These are phyloP conservation scores for Nibea coibor DNA, from an alignment of 2,113 vertebrate species.

Conservation along the genomic window DNA sequence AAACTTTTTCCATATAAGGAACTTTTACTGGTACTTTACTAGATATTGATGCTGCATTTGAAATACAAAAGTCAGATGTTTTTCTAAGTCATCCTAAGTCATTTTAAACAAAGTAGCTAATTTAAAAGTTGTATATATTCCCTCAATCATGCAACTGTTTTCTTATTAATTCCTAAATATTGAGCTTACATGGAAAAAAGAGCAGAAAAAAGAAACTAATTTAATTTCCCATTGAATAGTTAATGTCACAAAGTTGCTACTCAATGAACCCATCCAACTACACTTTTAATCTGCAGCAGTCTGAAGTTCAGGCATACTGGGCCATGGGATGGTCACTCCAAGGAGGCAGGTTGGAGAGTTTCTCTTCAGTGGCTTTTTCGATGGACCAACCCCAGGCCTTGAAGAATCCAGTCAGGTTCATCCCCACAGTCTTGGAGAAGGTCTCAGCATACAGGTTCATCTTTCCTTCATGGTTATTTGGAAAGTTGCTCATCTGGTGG, in stretches of 20 bases:
- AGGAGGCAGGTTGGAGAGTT: slow-evolving; percentile 76
- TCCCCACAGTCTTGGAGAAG: slow-evolving; percentile 82
- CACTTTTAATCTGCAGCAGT: neutral
- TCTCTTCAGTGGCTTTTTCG: slow-evolving; percentile 62
- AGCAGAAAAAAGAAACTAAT: neutral
- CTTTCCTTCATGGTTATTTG: slow-evolving; percentile 78
- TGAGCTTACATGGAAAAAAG: neutral
- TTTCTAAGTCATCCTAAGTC: too few species aligned
- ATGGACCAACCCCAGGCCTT: slow-evolving; percentile 88
- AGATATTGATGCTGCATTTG: too few species aligned
- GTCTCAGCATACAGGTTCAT: slow-evolving; percentile 87
- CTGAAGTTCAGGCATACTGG: slow-evolving; percentile 45
- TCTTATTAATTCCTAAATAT: neutral
- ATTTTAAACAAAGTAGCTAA: too few species aligned
- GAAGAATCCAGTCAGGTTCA: slow-evolving; percentile 85
- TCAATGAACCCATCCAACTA: neutral
- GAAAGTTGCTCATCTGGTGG: slow-evolving; percentile 72
- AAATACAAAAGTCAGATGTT: too few species aligned
- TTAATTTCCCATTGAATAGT: too few species aligned
- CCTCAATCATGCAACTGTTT: too few species aligned
- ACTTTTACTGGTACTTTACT: too few species aligned
- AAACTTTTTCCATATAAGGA: too few species aligned
- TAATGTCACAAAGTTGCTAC: neutral
- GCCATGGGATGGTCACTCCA: slow-evolving; percentile 86
- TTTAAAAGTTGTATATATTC: too few species aligned